A percentile compares a stretch with the other conserved stretches of the same genome.
Evolutionary conservation across 1,140 invertebrate genomes (phyloP).

Genomic region (Lysiphlebus fabarum): DNA sequence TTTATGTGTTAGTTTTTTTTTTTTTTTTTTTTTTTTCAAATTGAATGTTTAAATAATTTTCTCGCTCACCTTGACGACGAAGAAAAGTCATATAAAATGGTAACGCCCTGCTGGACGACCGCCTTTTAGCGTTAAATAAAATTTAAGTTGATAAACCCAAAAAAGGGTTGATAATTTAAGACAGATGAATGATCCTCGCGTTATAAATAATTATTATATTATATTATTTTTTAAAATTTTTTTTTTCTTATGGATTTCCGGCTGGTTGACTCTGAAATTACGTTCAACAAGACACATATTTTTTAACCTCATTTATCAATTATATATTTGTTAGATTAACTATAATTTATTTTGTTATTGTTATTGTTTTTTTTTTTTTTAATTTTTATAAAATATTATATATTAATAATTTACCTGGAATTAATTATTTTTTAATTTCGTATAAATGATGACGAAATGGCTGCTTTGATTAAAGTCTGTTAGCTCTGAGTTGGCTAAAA

Average conservation of each 20-base stretch:
- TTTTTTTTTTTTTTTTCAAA: too few relatives aligned
- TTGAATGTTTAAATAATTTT: neutral
- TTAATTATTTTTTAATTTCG: too few relatives aligned
- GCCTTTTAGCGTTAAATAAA: conserved; percentile 51
- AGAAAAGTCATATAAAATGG: conserved; percentile 82
- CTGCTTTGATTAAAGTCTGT: too few relatives aligned
- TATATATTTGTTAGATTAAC: neutral
- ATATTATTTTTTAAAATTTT: neutral
- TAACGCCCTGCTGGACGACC: conserved; percentile 75
- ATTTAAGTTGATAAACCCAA: conserved; percentile 40
- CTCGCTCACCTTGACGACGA: conserved; percentile 67
- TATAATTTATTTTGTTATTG: too few relatives aligned
- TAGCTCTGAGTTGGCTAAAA: too few relatives aligned
- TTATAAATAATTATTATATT: conserved; percentile 37
- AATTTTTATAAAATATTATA: too few relatives aligned
- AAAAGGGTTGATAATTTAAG: conserved; percentile 31
- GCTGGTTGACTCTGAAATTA: conserved; percentile 16
- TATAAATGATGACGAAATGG: too few relatives aligned
- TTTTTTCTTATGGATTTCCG: too few relatives aligned
- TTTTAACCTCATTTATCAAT: neutral
- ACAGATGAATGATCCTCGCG: conserved; percentile 47
- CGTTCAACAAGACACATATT: neutral
- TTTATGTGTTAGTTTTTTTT: neutral
- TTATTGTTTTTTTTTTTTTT: too few relatives aligned
- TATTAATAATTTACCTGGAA: too few relatives aligned